Percentiles rank a stretch among this genome's conserved stretches.
These are phyloP conservation scores for Chrysocyon brachyurus DNA, from an alignment of 2,797 vertebrate genomes.

Conservation along the genomic window DNA sequence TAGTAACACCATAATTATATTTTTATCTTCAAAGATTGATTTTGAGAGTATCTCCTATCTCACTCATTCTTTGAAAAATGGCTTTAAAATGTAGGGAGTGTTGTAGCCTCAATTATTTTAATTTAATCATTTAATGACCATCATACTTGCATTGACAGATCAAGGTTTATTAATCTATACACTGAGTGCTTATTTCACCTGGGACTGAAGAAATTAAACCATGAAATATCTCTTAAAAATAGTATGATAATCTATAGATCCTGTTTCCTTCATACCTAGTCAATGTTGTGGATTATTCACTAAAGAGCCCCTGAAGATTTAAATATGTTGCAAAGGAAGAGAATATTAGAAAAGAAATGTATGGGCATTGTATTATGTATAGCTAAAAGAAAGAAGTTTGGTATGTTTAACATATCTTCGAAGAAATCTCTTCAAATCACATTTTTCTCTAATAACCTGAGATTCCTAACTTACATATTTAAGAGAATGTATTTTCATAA, in stretches of 20 bases:
- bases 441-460: not conserved
- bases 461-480: not conserved
- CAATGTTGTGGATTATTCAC: not conserved
- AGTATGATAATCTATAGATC: not conserved
- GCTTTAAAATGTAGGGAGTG: not conserved
- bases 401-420: not conserved
- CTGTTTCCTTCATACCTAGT: not conserved
- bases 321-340: not conserved
- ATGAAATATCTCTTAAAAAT: not conserved
- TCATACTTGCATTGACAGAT: not conserved
- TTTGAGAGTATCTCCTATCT: not conserved
- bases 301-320: not conserved
- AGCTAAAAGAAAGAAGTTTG: not conserved
- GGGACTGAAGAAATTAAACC: not conserved
- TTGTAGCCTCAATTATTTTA: not conserved
- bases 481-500: not conserved
- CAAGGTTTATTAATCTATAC: not conserved
- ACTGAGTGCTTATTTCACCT: not conserved
- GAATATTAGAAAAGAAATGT: not conserved
- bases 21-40: slow-evolving; percentile 10
- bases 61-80: not conserved
- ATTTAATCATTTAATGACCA: not conserved
- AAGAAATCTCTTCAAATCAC: not conserved
- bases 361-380: not conserved
- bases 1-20: not conserved